phyloP scores from a whole-genome alignment of 2,113 vertebrate genomes.

The Patagioenas fasciata region DNA sequence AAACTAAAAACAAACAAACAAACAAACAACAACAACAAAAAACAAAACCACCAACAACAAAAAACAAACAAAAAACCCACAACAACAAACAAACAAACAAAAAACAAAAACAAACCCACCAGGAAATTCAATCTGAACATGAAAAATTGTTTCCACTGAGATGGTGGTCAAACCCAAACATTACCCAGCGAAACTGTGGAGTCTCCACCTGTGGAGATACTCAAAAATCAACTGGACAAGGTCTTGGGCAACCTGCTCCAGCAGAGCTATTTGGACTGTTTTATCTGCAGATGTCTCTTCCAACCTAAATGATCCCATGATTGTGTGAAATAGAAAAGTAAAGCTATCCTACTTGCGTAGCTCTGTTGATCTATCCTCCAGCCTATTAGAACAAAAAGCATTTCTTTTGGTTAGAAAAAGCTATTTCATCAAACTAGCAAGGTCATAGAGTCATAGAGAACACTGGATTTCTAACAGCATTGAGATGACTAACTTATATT shows the following conservation, averaged over 20 bases:
- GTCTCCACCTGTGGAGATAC: not conserved
- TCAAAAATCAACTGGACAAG: not conserved
- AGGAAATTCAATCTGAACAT: not conserved
- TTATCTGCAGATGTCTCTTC: not conserved
- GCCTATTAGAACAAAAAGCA: not conserved
- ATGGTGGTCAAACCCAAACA: not conserved
- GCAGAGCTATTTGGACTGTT: not conserved
- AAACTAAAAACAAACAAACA: no score
- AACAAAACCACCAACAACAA: no score
- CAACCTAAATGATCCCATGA: not conserved
- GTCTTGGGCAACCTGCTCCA: not conserved
- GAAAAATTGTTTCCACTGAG: not conserved
- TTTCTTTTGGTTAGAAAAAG: not conserved
- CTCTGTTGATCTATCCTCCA: not conserved
- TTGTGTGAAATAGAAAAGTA: not conserved
- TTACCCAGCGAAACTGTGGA: not conserved
- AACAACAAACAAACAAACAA: no score
- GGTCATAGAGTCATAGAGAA: not conserved
- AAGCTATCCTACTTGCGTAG: not conserved
- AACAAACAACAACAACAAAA: no score
- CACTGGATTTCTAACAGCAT: not conserved
- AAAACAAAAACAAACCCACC: no score
- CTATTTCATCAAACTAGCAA: not conserved
- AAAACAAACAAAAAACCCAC: no score
- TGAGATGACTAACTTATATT: not conserved